These are phyloP conservation scores for Oreortyx pictus DNA, from an alignment of 2,797 vertebrate species.

Conservation along the genomic window DNA sequence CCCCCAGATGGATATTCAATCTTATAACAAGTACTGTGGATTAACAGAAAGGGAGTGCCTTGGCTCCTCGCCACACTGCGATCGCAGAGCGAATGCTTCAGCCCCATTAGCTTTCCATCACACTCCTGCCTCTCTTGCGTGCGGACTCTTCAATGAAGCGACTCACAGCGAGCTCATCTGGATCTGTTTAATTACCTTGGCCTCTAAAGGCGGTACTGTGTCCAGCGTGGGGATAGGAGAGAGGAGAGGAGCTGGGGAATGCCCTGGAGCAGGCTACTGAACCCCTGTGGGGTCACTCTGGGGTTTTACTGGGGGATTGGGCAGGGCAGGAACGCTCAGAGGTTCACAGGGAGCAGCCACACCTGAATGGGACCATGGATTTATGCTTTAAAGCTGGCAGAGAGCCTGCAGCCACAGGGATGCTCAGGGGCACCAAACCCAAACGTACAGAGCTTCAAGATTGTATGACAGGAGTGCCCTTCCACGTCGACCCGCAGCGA, in stretches of 20 bases:
- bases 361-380: fast-evolving
- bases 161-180: background rate
- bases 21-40: conserved; percentile 57
- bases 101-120: conserved; percentile 28
- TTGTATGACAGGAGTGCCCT: background rate
- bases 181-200: background rate
- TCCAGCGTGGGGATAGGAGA: background rate
- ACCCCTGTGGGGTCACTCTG: background rate
- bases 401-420: fast-evolving
- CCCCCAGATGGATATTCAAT: conserved; percentile 76
- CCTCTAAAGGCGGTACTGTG: conserved; percentile 4
- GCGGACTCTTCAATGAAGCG: background rate
- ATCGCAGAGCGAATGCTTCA: conserved; percentile 32
- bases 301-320: background rate
- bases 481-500: background rate
- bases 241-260: background rate
- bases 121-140: background rate
- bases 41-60: conserved; percentile 20
- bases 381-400: background rate
- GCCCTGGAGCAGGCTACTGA: background rate
- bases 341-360: background rate
- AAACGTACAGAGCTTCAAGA: background rate
- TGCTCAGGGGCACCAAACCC: background rate
- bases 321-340: background rate
- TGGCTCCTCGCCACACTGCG: conserved; percentile 38